Conservation (phyloP, 2,113 vertebrate genomes). For the Circaetus gallicus region DNA sequence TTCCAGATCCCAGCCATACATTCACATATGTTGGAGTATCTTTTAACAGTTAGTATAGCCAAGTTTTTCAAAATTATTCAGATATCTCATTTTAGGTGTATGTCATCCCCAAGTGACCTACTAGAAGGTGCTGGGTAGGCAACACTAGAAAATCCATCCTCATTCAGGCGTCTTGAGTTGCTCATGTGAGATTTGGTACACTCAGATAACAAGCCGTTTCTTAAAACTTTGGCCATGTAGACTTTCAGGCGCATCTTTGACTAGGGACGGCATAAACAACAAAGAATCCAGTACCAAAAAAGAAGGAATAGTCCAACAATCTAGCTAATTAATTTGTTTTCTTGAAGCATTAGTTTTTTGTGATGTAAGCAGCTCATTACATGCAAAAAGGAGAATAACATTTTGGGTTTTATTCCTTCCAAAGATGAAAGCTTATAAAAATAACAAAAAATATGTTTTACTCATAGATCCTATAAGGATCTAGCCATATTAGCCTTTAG, state of each 20-base stretch:
- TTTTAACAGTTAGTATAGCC: neutral
- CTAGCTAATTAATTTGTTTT: neutral
- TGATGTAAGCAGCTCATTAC: neutral
- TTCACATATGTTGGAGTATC: neutral
- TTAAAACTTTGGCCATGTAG: neutral
- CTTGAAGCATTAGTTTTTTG: neutral
- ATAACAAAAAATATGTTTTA: fast-evolving
- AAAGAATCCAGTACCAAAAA: neutral
- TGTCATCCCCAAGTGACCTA: neutral
- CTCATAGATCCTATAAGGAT: neutral
- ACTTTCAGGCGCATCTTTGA: neutral
- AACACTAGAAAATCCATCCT: neutral
- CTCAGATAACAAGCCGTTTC: neutral
- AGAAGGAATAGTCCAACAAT: neutral
- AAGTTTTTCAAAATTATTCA: neutral
- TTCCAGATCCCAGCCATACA: neutral
- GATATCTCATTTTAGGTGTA: neutral
- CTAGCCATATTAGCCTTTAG: neutral
- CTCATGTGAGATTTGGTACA: neutral
- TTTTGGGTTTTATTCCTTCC: neutral
- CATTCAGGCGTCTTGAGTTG: neutral
- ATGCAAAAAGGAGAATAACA: neutral
- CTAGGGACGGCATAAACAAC: neutral
- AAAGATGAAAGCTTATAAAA: neutral
- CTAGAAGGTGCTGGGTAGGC: neutral